These are phyloP conservation scores for Spilogale gracilis DNA, from an alignment of 2,113 vertebrate genomes.

Conservation along the genomic window DNA sequence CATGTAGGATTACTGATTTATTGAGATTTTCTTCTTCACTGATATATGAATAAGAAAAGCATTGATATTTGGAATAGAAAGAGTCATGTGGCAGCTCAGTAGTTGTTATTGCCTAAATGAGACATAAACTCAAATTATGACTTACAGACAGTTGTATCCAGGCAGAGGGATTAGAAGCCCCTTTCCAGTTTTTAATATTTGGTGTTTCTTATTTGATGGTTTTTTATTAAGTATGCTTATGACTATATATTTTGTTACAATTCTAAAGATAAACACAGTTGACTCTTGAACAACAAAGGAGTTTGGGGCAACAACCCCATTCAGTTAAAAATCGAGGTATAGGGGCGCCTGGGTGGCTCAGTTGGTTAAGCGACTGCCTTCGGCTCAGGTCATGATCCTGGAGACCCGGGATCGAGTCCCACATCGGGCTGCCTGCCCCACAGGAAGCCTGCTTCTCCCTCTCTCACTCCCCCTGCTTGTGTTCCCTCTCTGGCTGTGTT, in stretches of 20 bases:
- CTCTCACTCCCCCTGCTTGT: too few species aligned
- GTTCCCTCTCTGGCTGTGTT: too few species aligned
- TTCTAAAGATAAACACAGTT: conserved; percentile 28
- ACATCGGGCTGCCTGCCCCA: too few species aligned
- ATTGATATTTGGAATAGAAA: background rate
- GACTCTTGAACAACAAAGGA: background rate
- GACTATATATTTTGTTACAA: background rate
- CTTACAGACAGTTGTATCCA: background rate
- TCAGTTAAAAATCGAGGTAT: background rate
- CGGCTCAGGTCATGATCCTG: too few species aligned
- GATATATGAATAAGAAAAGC: background rate
- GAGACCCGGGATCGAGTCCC: too few species aligned
- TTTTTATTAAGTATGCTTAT: background rate
- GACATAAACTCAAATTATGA: background rate
- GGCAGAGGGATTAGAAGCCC: background rate
- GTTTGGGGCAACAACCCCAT: background rate
- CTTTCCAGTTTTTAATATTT: conserved; percentile 9
- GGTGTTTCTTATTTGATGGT: background rate
- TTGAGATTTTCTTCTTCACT: background rate
- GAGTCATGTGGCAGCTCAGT: background rate
- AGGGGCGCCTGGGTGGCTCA: too few species aligned
- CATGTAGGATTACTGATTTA: background rate
- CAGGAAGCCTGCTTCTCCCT: too few species aligned
- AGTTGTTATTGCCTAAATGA: background rate
- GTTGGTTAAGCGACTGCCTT: too few species aligned